Conservation (phyloP, 53 echinoderm and acorn worm species). For the Stichopus horrens region DNA sequence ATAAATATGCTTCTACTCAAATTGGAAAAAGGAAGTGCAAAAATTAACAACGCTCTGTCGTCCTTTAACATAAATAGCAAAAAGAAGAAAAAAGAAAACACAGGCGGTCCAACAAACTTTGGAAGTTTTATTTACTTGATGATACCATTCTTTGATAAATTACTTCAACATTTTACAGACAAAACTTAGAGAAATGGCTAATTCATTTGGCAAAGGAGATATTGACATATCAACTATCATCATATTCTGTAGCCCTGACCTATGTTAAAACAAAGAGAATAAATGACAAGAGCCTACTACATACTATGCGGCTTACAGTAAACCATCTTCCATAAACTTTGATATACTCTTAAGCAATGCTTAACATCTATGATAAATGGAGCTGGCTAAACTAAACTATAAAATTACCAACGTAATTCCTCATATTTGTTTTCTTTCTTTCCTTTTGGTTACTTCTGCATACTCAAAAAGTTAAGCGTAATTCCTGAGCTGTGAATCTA, state of each 20-base stretch:
- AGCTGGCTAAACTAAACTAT: slow-evolving; percentile 12
- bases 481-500: slow-evolving; percentile 18
- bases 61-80: not conserved
- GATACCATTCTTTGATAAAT: slow-evolving; percentile 43
- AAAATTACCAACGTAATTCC: not conserved
- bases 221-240: slow-evolving; percentile 29
- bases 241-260: not conserved
- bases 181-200: slow-evolving; percentile 37
- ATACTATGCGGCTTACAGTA: not conserved
- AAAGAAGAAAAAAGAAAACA: not conserved
- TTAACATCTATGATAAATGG: slow-evolving; percentile 5
- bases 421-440: not conserved
- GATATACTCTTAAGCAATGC: slow-evolving; percentile 1
- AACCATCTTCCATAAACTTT: slow-evolving; percentile 6
- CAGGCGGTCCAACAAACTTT: not conserved
- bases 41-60: not conserved
- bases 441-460: not conserved
- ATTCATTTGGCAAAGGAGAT: slow-evolving; percentile 31
- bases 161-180: slow-evolving; percentile 43
- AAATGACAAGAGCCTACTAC: slow-evolving; percentile 6
- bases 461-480: not conserved
- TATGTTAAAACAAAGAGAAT: not conserved
- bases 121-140: slow-evolving; percentile 1
- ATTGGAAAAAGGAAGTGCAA: no score
- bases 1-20: no score